Evolutionary conservation across 2,113 vertebrate species (phyloP), one percentile per base, ranked within the genome.

Genomic region (Scytalopus superciliaris): DNA sequence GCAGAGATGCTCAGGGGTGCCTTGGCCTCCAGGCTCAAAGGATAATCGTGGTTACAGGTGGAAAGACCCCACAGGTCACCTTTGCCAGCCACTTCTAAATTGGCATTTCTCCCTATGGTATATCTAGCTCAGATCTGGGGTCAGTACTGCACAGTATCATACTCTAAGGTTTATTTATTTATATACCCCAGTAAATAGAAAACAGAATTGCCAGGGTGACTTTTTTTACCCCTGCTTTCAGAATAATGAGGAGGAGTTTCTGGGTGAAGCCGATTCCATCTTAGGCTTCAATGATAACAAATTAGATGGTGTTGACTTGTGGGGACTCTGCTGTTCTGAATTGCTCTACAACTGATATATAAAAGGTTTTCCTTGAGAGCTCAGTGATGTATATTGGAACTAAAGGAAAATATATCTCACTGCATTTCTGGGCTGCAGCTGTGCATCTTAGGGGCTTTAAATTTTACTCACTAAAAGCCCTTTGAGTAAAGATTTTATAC

Each of bases 341-440:
- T 94, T 94, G 70, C 89, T 92, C 85, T 86, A 76, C 78, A 93
- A 89, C 94, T 88, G 84, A 95, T 77, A 86, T 90, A 87, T 45
- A 82, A 91, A 90, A 89, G 53, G 55, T 90, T 91, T 96, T 96
- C 84, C 87, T 93, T 96, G 83, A 79, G 84, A 95, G 31, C 64
- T 94, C 50, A 60, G 74, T 30, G 57, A 62, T 62, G 33, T 82
- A 60, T 84, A 66, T 31, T 87, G 84, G 84, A 91, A 75, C 47
- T 35, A 70, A 91, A 95, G 63, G 81, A 73, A 76, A 85, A 63
- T 62, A 74, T 28, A 85, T 70, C 66, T 70, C 73, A 25, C 50
- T 70, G 42, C 64, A 50, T 79, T 88, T 90, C 82, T 81, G 57
- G 37, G 70, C 74, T 92, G 80, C 72, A 75, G 55, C 57, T 94